Evolutionary conservation across 92 coral and sea anemone species (phyloP).

Genomic region (Porites cylindrica): DNA sequence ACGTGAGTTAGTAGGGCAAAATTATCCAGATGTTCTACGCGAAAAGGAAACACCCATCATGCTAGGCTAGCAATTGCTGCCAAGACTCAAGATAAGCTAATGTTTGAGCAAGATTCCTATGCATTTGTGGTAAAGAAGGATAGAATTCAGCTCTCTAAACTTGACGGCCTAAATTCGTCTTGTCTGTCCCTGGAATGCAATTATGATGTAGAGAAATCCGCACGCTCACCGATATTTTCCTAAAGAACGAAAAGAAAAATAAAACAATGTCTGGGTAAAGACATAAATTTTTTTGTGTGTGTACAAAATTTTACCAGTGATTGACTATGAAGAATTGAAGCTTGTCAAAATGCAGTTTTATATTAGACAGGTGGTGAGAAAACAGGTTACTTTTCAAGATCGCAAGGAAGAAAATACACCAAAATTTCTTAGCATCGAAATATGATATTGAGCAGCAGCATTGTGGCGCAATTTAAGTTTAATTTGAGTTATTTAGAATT

Average conservation of each 20-base stretch:
- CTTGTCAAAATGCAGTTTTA: no score
- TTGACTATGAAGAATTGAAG: no score
- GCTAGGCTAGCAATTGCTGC: background rate
- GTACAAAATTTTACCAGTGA: no score
- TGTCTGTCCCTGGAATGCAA: background rate
- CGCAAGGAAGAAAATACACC: no score
- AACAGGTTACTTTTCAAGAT: no score
- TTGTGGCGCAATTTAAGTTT: background rate
- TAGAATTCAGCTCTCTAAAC: background rate
- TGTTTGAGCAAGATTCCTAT: background rate
- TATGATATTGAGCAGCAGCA: no score
- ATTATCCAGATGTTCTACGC: background rate
- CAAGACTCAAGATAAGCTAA: constrained; percentile 1
- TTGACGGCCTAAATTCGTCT: background rate
- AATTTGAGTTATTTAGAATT: no score
- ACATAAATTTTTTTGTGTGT: no score
- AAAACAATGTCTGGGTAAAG: no score
- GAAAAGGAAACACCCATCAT: background rate
- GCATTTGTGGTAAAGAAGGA: background rate
- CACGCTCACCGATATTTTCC: no score
- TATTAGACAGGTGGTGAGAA: no score
- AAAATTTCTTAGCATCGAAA: background rate
- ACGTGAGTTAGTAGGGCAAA: background rate
- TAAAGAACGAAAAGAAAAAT: no score
- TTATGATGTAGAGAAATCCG: background rate